Conservation (phyloP, 1,140 invertebrate genomes). For the Cydia fagiglandana region DNA sequence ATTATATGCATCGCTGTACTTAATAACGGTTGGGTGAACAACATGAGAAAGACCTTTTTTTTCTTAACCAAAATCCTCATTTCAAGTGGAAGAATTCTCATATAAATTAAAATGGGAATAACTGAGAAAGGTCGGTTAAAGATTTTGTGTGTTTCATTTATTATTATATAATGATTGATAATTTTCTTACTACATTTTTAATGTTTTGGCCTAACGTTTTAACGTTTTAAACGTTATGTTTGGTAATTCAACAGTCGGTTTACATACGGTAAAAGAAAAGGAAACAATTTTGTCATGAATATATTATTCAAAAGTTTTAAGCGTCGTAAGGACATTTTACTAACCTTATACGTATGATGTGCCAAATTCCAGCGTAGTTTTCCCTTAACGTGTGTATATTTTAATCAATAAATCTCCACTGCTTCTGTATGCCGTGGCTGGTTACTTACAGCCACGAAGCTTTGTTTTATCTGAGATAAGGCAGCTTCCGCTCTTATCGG, state of each 20-base stretch:
- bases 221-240: neutral
- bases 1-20: constrained; percentile 6
- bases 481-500: constrained; percentile 29
- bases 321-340: no score
- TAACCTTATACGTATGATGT: neutral
- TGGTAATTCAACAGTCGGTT: neutral
- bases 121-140: no score
- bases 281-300: no score
- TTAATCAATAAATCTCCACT: constrained; percentile 13
- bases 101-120: neutral
- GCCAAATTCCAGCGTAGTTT: neutral
- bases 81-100: neutral
- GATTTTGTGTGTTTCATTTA: neutral
- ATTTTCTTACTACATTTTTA: neutral
- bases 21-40: neutral
- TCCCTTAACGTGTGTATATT: neutral
- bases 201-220: no score
- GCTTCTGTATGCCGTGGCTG: neutral
- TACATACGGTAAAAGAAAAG: no score
- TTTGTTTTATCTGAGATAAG: constrained; percentile 31
- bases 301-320: no score
- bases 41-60: neutral
- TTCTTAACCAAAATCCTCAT: neutral
- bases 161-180: neutral
- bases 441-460: constrained; percentile 18